phyloP scores from a whole-genome alignment of 2,888 invertebrate species.

The Sicus ferrugineus region DNA sequence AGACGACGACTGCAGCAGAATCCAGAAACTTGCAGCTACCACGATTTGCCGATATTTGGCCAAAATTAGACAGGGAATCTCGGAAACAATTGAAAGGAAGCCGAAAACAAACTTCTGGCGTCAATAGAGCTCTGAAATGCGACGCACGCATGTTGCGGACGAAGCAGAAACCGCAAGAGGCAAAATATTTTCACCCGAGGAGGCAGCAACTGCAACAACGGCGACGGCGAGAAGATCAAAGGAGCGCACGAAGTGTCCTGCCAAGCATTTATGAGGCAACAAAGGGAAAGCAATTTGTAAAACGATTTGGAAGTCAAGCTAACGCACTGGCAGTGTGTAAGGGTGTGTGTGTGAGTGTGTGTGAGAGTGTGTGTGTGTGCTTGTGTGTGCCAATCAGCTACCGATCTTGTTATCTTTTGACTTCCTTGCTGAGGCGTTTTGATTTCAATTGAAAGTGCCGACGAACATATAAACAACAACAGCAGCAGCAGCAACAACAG shows the following conservation, averaged over 20 bases:
- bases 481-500: background rate
- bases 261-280: no score
- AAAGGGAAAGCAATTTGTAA: constrained; percentile 1
- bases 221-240: background rate
- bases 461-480: background rate
- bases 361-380: background rate
- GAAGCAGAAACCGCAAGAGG: constrained; percentile 8
- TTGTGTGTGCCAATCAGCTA: background rate
- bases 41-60: background rate
- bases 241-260: background rate
- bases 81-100: background rate
- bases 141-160: background rate
- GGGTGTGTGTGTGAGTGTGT: constrained; percentile 5
- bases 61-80: background rate
- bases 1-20: background rate
- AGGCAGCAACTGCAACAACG: background rate
- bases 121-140: background rate
- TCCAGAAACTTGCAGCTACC: background rate
- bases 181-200: background rate
- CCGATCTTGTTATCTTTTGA: background rate
- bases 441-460: constrained; percentile 36
- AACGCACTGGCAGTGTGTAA: background rate
- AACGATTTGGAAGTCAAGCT: background rate
- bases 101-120: background rate
- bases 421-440: constrained; percentile 16